Base-by-base conservation (phyloP, 1,140 invertebrate species). In the Diachasma alloeum region DNA sequence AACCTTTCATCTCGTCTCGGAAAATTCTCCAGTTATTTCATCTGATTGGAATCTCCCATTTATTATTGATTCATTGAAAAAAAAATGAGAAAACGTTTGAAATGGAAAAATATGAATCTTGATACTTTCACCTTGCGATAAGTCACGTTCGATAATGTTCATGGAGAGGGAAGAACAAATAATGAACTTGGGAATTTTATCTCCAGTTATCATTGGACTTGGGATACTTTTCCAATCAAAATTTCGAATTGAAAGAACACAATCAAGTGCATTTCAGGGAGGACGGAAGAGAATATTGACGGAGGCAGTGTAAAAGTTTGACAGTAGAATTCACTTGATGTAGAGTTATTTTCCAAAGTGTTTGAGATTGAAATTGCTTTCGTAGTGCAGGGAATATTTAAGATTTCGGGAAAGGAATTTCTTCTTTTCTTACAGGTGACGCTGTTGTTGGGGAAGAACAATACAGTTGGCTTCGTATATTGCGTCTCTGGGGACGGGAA, bases 221-320 rank as follows among this genome's bases (percentile, higher is more conserved):
- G 59, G 59, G 17, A 56, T 56, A 63, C 59, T 63, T 63, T 63
- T 63, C 24, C 59, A 63, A 63, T 63, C 59, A 63, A 63, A 63
- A 8, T 63, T 63, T 24, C 5, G 9, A 63, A 4, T 26, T 63
- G 24, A 63, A 63, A 63, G n/a, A n/a, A n/a, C n/a, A 63, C 24
- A 26, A 63, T 63, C 26, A 26, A 24, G 4, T 4, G 24, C 3
- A 63, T 63, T 63, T 19, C 13, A 24, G 13, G 5, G 59, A 31
- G 19, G 59, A 26, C 9, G 4, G 24, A 15, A 8, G 0, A 56
- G 19, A 15, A 63, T 63, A 63, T 63, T 63, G 59, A 63, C 59
- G 26, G 59, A 63, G 26, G 59, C 59, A 63, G 24, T 6, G 48
- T 17, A 63, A 26, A 63, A 63, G 22, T 63, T 63, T 11, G 3